phyloP scores from a whole-genome alignment of 2,888 invertebrate genomes.

The Cybosia mesomella region DNA sequence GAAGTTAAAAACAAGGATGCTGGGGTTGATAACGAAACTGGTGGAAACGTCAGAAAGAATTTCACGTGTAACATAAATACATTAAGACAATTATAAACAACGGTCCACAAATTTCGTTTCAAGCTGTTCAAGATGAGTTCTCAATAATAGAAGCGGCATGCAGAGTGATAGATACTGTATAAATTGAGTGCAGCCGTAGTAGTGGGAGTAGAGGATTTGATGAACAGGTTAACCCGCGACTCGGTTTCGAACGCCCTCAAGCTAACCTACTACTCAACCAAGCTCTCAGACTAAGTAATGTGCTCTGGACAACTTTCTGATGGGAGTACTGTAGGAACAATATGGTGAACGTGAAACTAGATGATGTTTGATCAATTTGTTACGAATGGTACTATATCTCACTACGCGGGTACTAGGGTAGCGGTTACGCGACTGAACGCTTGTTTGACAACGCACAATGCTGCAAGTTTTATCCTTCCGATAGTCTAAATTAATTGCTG shows the following conservation, averaged over 20 bases:
- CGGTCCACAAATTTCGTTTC: slow-evolving; percentile 65
- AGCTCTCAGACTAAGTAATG: slow-evolving; percentile 82
- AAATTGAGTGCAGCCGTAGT: slow-evolving; percentile 79
- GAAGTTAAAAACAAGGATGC: slow-evolving; percentile 75
- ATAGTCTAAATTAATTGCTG: slow-evolving; percentile 33
- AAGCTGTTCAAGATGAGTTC: slow-evolving; percentile 65
- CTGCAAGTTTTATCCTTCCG: slow-evolving; percentile 70
- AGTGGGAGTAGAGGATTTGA: slow-evolving; percentile 77
- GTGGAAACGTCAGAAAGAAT: slow-evolving; percentile 55
- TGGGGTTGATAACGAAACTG: slow-evolving; percentile 67
- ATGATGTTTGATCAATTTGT: slow-evolving; percentile 81
- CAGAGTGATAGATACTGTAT: slow-evolving; percentile 81
- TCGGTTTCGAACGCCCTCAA: slow-evolving; percentile 78
- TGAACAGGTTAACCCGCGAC: slow-evolving; percentile 76
- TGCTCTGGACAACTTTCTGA: slow-evolving; percentile 79
- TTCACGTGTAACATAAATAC: slow-evolving; percentile 32
- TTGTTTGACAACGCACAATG: slow-evolving; percentile 78
- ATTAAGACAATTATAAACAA: slow-evolving; percentile 18
- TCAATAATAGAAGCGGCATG: slow-evolving; percentile 84
- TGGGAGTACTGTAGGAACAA: slow-evolving; percentile 80
- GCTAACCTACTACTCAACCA: slow-evolving; percentile 84
- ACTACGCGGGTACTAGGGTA: slow-evolving; percentile 84
- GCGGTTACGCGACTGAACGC: slow-evolving; percentile 84
- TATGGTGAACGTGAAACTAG: slow-evolving; percentile 82
- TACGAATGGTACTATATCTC: slow-evolving; percentile 80